Evolutionary conservation across 1,140 invertebrate genomes (phyloP), one percentile per base, ranked within the genome.

Genomic region (Aricia agestis): DNA sequence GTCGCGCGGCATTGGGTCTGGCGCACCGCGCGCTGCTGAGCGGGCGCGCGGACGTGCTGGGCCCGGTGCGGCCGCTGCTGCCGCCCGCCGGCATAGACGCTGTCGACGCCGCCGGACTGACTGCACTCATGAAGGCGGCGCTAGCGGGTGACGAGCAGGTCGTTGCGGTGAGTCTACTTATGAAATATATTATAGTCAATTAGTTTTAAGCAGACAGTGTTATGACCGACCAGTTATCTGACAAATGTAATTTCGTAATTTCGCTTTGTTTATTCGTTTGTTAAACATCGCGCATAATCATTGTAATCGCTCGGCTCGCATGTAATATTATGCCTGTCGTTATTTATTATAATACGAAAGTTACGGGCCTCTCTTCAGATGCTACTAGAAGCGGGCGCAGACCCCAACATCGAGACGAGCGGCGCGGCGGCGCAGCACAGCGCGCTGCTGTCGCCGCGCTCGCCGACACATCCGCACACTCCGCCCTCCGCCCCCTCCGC

Each of bases 81-180:
- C 97, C 97, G 0, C 82, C 94, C 0, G 96, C 96, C 0, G 92
- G 93, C 73, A 91, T 93, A 57, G 96, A 97, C 78, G 96, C 96
- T 0, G 92, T 97, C 0, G 96, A 97, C 79, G 94, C 96, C 17
- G 93, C 94, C 17, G 97, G 97, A 0, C 92, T 97, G 41, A 96
- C 96, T 0, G 95, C 95, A 0, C 85, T 98, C 6, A 98, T 98
- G 97, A 88, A 97, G 41, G 95, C 96, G 0, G 95, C 95, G 52
- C 92, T 97, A 0, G 93, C 94, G 6, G 96, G 96, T 13, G 96
- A 98, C 79, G 97, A 97, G 77, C 91, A 94, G 18, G 94, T 95
- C 45, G 95, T 96, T 0, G 90, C 91, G 15, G 93, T 94, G 82
- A 87, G 85, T 84, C 17, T 32, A 13, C 42, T 45, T 52, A 0